phyloP scores from a whole-genome alignment of 37 sponge, comb jelly and placozoan species.

The Mnemiopsis leidyi region DNA sequence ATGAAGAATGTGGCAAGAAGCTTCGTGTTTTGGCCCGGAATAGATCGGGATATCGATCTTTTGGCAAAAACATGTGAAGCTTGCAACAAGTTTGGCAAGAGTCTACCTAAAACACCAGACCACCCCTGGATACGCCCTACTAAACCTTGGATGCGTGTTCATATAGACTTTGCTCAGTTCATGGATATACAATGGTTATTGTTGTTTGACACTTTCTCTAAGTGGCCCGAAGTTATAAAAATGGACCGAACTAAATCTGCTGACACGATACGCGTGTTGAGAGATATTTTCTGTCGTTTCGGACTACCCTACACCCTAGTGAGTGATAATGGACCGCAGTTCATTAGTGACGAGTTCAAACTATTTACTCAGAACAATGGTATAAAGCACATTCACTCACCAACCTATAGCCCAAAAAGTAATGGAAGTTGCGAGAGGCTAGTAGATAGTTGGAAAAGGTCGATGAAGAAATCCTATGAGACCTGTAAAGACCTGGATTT shows the following conservation, averaged over 20 bases:
- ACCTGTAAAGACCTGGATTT: not conserved
- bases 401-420: slow-evolving; percentile 36
- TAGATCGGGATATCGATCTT: slow-evolving; percentile 9
- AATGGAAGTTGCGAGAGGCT: slow-evolving; percentile 52
- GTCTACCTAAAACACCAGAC: not conserved
- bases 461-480: slow-evolving; percentile 25
- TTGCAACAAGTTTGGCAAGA: not conserved
- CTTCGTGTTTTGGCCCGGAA: slow-evolving; percentile 12
- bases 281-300: not conserved
- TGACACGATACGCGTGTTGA: not conserved
- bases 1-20: not conserved
- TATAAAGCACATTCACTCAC: slow-evolving; percentile 18
- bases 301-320: slow-evolving; percentile 30
- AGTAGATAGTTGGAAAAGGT: slow-evolving; percentile 61
- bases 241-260: slow-evolving; percentile 33
- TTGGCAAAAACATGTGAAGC: not conserved
- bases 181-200: not conserved
- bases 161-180: slow-evolving; percentile 25
- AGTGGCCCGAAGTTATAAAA: slow-evolving; percentile 27
- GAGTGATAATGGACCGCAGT: slow-evolving; percentile 63
- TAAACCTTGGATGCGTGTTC: not conserved
- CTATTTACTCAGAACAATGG: not conserved
- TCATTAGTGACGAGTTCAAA: slow-evolving; percentile 7
- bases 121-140: not conserved
- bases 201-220: not conserved